phyloP scores from a whole-genome alignment of 2,888 invertebrate species.

The Cephonodes hylas region DNA sequence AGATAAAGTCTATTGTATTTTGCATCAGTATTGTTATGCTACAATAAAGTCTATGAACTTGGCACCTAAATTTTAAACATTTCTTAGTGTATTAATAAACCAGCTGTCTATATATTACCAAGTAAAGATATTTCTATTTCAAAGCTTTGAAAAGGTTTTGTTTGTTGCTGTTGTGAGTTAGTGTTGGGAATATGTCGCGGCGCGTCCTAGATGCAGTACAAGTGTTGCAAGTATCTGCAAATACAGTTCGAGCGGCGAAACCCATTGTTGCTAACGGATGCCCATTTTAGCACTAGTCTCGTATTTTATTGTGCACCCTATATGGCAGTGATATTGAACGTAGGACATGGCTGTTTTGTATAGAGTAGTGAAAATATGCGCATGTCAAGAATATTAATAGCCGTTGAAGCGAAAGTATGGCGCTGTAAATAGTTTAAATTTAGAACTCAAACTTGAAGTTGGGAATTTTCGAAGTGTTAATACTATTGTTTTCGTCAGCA shows the following conservation, averaged over 20 bases:
- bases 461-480: too few species aligned
- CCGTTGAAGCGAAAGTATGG: not conserved
- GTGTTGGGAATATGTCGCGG: not conserved
- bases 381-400: not conserved
- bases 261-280: slow-evolving; percentile 19
- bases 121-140: too few species aligned
- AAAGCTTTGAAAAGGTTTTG: not conserved
- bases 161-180: too few species aligned
- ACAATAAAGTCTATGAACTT: too few species aligned
- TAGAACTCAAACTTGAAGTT: not conserved
- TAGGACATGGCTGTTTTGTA: not conserved
- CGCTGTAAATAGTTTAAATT: not conserved
- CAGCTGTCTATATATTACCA: too few species aligned
- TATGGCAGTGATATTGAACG: not conserved
- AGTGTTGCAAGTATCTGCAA: not conserved
- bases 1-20: too few species aligned
- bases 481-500: too few species aligned
- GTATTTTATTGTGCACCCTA: not conserved
- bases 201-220: not conserved
- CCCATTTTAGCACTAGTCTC: not conserved
- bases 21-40: too few species aligned
- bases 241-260: not conserved
- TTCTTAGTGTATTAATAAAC: too few species aligned
- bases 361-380: not conserved
- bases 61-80: too few species aligned